A percentile compares a stretch with the other conserved stretches of the same genome.
Conservation (phyloP, 2,888 invertebrate genomes). For the Prostheceraeus crozeri region DNA sequence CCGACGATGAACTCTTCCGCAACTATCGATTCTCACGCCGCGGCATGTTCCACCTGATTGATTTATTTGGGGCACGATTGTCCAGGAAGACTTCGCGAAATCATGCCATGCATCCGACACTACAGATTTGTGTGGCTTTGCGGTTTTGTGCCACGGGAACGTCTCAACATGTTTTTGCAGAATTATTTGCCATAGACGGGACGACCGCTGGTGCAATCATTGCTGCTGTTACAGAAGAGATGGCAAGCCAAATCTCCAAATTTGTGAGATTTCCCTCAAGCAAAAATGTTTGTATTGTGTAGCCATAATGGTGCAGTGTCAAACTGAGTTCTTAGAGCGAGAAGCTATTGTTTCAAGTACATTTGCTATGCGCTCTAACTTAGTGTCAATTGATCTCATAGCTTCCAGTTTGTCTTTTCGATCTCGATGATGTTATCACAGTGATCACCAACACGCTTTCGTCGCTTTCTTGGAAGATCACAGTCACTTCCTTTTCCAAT, state of each 20-base stretch:
- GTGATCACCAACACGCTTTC: slow-evolving; percentile 2
- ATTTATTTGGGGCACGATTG: slow-evolving; percentile 21
- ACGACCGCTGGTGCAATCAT: too few species aligned
- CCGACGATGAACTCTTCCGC: slow-evolving; percentile 19
- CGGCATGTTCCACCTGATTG: slow-evolving; percentile 19
- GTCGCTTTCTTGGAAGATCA: slow-evolving; percentile 23
- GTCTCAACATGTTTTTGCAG: slow-evolving; percentile 12
- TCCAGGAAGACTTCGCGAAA: slow-evolving; percentile 1
- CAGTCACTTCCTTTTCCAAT: too few species aligned
- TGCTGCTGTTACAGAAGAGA: too few species aligned
- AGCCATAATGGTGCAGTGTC: too few species aligned
- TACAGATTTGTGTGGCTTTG: slow-evolving; percentile 4
- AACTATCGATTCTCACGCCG: slow-evolving; percentile 17
- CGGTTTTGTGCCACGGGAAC: slow-evolving; percentile 6
- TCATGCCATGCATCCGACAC: too few species aligned
- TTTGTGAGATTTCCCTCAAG: too few species aligned
- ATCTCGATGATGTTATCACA: neutral
- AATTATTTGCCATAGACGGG: slow-evolving; percentile 4
- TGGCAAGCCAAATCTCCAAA: too few species aligned
- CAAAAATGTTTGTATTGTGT: too few species aligned
- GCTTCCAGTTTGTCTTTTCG: slow-evolving; percentile 18
- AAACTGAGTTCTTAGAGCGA: too few species aligned
- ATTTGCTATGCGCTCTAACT: slow-evolving; percentile 5
- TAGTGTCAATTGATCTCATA: neutral
- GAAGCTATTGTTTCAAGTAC: neutral